Evolutionary conservation across 2,888 invertebrate species (phyloP).

Genomic region (Aelia acuminata): DNA sequence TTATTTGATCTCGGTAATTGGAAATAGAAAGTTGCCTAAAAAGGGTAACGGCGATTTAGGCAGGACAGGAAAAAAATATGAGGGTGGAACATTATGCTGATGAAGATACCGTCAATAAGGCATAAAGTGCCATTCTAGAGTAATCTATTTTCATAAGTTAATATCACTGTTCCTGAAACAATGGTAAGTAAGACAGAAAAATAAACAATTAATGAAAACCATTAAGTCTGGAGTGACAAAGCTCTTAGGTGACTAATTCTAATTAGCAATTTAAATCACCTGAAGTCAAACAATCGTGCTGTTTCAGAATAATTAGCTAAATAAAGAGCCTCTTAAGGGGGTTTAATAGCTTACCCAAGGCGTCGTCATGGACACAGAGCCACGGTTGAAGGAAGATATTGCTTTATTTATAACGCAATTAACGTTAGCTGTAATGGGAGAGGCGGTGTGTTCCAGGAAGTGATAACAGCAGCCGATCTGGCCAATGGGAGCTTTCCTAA

Average conservation of each 20-base stretch:
- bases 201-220: neutral
- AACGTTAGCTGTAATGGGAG: neutral
- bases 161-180: neutral
- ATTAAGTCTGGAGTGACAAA: neutral
- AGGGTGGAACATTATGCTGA: neutral
- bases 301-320: neutral
- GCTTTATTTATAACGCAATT: constrained; percentile 7
- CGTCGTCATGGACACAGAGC: neutral
- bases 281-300: constrained; percentile 1
- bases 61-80: neutral
- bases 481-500: neutral
- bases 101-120: neutral
- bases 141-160: neutral
- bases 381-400: neutral
- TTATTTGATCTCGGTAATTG: no score
- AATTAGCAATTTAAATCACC: constrained; percentile 15
- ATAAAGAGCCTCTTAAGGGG: neutral
- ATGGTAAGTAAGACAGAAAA: neutral
- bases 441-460: neutral
- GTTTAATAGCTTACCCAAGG: neutral
- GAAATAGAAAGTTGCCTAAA: no score
- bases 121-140: neutral
- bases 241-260: neutral
- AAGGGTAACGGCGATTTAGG: no score
- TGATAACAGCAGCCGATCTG: neutral